Evolutionary conservation across 2,888 invertebrate species (phyloP).

Genomic region (Ophion obscuratus): DNA sequence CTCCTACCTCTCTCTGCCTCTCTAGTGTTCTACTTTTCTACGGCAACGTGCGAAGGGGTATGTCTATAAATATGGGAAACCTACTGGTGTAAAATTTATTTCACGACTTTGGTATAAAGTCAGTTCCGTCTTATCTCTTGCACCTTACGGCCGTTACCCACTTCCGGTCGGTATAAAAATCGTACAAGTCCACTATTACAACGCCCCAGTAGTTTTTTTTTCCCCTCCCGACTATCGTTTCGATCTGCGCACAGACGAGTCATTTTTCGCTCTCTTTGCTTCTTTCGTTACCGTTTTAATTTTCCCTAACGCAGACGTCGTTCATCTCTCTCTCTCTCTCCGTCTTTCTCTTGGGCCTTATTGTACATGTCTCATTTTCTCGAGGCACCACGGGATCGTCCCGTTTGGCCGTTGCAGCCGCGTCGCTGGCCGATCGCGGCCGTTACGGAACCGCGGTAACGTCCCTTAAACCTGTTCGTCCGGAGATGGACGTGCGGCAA

Average conservation of each 20-base stretch:
- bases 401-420: conserved; percentile 43
- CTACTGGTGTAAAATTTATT: conserved; percentile 65
- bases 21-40: conserved; percentile 27
- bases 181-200: conserved; percentile 44
- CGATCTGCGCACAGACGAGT: background rate
- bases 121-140: conserved; percentile 47
- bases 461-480: conserved; percentile 72
- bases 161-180: conserved; percentile 64
- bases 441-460: conserved; percentile 71
- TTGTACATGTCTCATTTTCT: conserved; percentile 23
- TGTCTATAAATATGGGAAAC: conserved; percentile 20
- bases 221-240: background rate
- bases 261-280: background rate
- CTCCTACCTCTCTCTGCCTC: conserved; percentile 25
- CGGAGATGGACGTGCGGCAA: conserved; percentile 71
- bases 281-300: conserved; percentile 4
- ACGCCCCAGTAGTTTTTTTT: conserved; percentile 9
- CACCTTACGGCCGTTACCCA: conserved; percentile 51
- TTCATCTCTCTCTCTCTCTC: too few relatives aligned
- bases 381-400: conserved; percentile 35
- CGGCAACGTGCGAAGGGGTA: background rate
- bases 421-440: conserved; percentile 36
- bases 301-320: conserved; percentile 31
- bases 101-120: conserved; percentile 62
- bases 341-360: conserved; percentile 8